Evolutionary conservation across 2,113 vertebrate species (phyloP).

Genomic region (Cyanoramphus novaezelandiae): DNA sequence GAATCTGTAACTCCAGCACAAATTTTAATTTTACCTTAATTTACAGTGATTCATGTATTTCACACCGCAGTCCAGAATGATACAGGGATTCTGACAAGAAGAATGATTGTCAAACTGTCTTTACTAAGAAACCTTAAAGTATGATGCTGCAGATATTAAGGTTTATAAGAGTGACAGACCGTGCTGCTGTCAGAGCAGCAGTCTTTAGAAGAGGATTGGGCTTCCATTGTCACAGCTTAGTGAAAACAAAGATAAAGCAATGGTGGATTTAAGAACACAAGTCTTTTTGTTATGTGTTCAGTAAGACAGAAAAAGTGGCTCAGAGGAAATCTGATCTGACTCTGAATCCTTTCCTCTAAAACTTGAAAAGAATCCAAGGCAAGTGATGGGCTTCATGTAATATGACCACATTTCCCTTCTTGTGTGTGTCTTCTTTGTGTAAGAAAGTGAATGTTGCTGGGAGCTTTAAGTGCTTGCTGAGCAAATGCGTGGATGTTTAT

Average conservation of each 20-base stretch:
- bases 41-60: constrained; percentile 10
- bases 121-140: constrained; percentile 19
- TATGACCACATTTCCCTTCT: background rate
- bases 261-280: background rate
- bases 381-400: background rate
- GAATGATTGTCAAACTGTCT: constrained; percentile 4
- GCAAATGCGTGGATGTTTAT: rapidly evolving
- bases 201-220: constrained; percentile 16
- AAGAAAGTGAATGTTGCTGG: background rate
- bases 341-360: background rate
- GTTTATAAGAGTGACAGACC: constrained; percentile 16
- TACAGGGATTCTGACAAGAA: background rate
- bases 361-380: background rate
- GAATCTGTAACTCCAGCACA: background rate
- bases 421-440: background rate
- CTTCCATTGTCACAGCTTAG: background rate
- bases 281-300: background rate
- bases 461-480: background rate
- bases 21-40: constrained; percentile 6
- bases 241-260: constrained; percentile 9
- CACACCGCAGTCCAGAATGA: background rate
- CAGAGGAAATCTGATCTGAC: background rate
- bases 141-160: constrained; percentile 11
- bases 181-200: background rate
- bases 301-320: background rate